Percentiles rank a stretch among this genome's conserved stretches.
phyloP scores from a whole-genome alignment of 2,888 invertebrate species.

The Heliconius ismenius region DNA sequence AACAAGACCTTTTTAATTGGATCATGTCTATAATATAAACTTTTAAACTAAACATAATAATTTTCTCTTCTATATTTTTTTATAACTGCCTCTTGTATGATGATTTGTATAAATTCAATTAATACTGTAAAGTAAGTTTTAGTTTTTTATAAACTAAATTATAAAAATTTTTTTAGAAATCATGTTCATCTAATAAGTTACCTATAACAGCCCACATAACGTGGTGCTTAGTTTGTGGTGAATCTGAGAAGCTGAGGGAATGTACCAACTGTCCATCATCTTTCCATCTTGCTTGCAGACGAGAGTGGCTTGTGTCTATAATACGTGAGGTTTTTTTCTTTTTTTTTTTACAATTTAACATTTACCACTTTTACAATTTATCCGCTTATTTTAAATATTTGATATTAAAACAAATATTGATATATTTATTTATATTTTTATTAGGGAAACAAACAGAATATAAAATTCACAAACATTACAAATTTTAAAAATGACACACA shows the following conservation, averaged over 20 bases:
- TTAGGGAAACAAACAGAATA: no score
- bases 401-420: no score
- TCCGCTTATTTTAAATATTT: no score
- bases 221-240: slow-evolving; percentile 74
- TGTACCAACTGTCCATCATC: slow-evolving; percentile 67
- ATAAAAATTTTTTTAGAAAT: slow-evolving; percentile 44
- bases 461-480: no score
- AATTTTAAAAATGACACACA: no score
- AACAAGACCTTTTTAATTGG: no score
- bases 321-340: slow-evolving; percentile 57
- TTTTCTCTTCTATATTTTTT: no score
- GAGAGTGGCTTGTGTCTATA: slow-evolving; percentile 69
- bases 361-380: no score
- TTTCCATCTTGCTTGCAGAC: slow-evolving; percentile 64
- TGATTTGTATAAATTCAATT: neutral
- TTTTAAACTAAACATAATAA: no score
- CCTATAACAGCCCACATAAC: slow-evolving; percentile 57
- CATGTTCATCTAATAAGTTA: slow-evolving; percentile 48
- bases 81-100: no score
- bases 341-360: neutral
- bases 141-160: neutral
- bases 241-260: slow-evolving; percentile 53
- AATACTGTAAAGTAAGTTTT: neutral
- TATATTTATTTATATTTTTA: no score
- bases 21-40: no score